Evolutionary conservation across 2,797 vertebrate genomes (phyloP).

Genomic region (Catostomus latipinnis): DNA sequence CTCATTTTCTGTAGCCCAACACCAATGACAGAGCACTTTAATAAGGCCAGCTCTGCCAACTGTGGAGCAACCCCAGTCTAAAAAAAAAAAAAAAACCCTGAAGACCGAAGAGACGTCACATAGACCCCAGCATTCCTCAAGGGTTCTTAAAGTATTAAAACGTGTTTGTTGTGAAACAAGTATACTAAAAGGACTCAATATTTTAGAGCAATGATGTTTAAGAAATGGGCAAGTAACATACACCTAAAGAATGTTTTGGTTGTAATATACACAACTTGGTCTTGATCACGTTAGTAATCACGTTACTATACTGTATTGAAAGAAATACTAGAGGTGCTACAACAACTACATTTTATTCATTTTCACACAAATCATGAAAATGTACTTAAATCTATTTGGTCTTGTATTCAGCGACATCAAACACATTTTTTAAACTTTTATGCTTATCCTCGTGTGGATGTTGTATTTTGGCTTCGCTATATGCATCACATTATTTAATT

Average conservation of each 20-base stretch:
- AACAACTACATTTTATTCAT: too few relatives aligned
- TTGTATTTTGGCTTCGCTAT: too few relatives aligned
- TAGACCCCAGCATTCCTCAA: slow-evolving; percentile 4
- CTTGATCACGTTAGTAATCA: too few relatives aligned
- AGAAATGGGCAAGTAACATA: neutral
- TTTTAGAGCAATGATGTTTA: neutral
- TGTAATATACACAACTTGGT: neutral
- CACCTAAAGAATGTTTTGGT: neutral
- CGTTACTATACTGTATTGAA: too few relatives aligned
- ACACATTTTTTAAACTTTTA: too few relatives aligned
- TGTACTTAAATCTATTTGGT: too few relatives aligned
- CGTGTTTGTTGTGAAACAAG: neutral
- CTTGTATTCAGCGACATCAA: too few relatives aligned
- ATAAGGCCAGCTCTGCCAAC: slow-evolving; percentile 26
- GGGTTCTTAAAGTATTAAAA: neutral
- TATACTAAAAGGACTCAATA: neutral
- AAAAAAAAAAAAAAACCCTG: slow-evolving; percentile 8
- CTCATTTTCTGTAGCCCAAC: slow-evolving; percentile 11
- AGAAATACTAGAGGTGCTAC: too few relatives aligned
- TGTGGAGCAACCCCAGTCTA: slow-evolving; percentile 8
- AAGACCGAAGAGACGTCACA: slow-evolving; percentile 5
- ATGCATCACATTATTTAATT: too few relatives aligned
- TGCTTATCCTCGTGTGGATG: too few relatives aligned
- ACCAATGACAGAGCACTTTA: slow-evolving; percentile 38
- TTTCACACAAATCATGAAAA: too few relatives aligned